Base-by-base conservation (phyloP, 2,888 invertebrate genomes). In the Galeopsomyia nigrocyanea region DNA sequence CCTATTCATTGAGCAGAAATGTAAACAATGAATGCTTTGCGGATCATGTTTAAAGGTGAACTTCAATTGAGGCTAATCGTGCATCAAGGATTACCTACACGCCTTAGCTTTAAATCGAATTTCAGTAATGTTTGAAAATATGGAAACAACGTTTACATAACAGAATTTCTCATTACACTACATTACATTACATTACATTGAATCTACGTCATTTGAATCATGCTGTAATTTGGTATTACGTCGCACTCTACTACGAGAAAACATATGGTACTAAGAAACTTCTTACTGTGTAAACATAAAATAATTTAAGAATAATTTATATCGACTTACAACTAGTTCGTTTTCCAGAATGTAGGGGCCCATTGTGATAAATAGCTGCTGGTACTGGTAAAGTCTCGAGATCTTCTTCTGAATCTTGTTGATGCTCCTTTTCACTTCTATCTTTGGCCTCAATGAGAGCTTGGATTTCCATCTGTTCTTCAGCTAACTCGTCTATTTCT, bases 301-400 rank as follows among this genome's bases (percentile, higher is more conserved):
- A 53, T 17, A 47, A 78, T 22, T 49, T 9, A 16, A 7, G 5
- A n/a, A 47, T 26, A 16, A n/a, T 26, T 26, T 26, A 77, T 78
- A 39, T 26, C 5, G 26, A 80, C 83, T 85, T 63, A 84, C 83
- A 80, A 76, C 78, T 81, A 14, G 82, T 82, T 62, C 85, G 82
- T 70, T 86, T 86, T 10, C 80, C 81, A 3, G 80, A 69, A 65
- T 80, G 82, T 50, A 77, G 57, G 13, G 81, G 79, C 31, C 74
- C 77, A 19, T 77, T 79, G 60, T 80, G 79, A 9, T 82, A 77
- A 14, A 82, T 71, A 0, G 83, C 80, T 31, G 82, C 82, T 2
- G 85, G 83, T 16, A 81, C 77, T 5, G 84, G 85, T 62, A 84
- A 79, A 58, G 74, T 70, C 69, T 83, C 83, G 1, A 78, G 60